Percentiles rank a stretch among this genome's conserved stretches.
phyloP scores from a whole-genome alignment of 2,888 invertebrate species.

The Aspidiotus rigidus region DNA sequence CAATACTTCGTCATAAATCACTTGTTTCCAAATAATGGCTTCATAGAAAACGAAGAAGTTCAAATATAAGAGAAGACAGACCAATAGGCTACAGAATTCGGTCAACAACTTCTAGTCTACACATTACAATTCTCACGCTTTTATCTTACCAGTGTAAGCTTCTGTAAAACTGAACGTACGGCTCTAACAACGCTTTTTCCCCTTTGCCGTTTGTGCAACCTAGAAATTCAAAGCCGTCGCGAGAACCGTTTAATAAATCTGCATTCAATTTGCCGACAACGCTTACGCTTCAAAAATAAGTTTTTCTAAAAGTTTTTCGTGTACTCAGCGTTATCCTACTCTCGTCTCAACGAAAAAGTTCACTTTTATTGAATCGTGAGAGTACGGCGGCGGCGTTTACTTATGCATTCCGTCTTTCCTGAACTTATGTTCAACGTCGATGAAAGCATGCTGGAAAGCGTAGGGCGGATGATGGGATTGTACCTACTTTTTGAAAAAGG shows the following conservation, averaged over 20 bases:
- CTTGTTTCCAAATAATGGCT: no score
- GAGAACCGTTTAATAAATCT: constrained; percentile 2
- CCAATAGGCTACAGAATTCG: no score
- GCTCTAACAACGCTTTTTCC: no score
- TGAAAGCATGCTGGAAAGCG: neutral
- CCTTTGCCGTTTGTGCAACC: no score
- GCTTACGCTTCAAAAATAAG: neutral
- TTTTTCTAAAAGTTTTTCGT: constrained; percentile 24
- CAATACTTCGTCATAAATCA: no score
- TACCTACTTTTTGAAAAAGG: constrained; percentile 9
- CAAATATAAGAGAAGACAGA: no score
- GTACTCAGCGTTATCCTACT: constrained; percentile 9
- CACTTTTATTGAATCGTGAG: constrained; percentile 13
- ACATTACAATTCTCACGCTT: no score
- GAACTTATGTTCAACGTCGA: constrained; percentile 5
- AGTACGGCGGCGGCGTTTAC: constrained; percentile 19
- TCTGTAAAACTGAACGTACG: no score
- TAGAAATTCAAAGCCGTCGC: no score
- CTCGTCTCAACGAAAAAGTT: constrained; percentile 19
- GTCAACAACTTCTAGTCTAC: no score
- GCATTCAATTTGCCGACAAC: neutral
- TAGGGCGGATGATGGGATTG: neutral
- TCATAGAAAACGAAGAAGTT: no score
- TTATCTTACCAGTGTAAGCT: no score
- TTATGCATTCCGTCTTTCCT: constrained; percentile 32